phyloP scores from a whole-genome alignment of 1,140 invertebrate genomes.

The Ceratina calcarata region DNA sequence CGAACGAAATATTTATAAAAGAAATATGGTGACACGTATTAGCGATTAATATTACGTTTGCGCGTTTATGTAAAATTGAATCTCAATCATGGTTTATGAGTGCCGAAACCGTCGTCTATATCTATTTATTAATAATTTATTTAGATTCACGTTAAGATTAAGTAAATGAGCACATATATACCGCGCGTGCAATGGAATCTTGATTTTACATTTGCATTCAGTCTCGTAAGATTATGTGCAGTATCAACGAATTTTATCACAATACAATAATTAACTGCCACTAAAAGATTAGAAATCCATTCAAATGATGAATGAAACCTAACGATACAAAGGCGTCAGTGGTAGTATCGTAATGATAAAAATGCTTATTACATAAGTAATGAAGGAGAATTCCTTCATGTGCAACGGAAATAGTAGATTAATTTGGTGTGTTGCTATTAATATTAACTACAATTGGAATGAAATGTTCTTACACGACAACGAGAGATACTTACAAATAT shows the following conservation, averaged over 20 bases:
- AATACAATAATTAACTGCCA: conserved; percentile 31
- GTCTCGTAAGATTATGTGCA: conserved; percentile 32
- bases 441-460: conserved; percentile 6
- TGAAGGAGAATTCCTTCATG: conserved; percentile 10
- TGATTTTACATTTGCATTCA: conserved; percentile 11
- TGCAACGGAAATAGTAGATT: conserved; percentile 19
- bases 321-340: conserved; percentile 29
- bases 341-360: conserved; percentile 21
- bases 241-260: conserved; percentile 43
- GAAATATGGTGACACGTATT: conserved; percentile 10
- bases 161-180: conserved; percentile 18
- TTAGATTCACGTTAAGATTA: conserved; percentile 5
- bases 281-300: conserved; percentile 5
- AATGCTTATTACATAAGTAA: conserved; percentile 20
- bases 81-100: conserved; percentile 11
- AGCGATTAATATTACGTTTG: conserved; percentile 24
- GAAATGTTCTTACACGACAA: conserved; percentile 13
- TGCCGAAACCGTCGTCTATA: not conserved
- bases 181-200: not conserved
- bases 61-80: conserved; percentile 6
- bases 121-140: conserved; percentile 30
- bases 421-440: conserved; percentile 19
- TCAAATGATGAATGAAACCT: not conserved
- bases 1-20: conserved; percentile 38
- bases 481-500: not conserved